Conservation (phyloP, 2,888 invertebrate species). For the Cosmorhoe ocellata region DNA sequence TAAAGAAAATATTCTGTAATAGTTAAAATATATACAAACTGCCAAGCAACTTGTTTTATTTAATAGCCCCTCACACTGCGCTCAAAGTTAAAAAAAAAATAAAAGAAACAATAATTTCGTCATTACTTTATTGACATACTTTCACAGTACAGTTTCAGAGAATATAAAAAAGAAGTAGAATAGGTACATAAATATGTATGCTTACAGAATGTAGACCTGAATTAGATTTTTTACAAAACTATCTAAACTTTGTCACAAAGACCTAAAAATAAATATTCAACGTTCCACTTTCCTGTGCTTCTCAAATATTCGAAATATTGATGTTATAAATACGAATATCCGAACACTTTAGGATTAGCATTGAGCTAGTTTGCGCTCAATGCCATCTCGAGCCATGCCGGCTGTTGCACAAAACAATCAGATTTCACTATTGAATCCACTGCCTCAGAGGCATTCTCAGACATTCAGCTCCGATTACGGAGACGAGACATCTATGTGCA, state of each 20-base stretch:
- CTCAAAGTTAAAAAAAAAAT: no score
- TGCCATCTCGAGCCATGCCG: constrained; percentile 9
- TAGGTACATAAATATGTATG: constrained; percentile 43
- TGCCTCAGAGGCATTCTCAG: constrained; percentile 21
- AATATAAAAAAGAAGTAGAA: constrained; percentile 55
- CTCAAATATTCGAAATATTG: constrained; percentile 11
- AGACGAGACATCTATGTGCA: constrained; percentile 6
- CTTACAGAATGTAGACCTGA: constrained; percentile 42
- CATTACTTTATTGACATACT: constrained; percentile 70
- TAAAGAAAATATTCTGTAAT: constrained; percentile 72
- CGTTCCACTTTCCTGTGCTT: constrained; percentile 28
- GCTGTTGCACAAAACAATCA: constrained; percentile 17
- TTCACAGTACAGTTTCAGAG: constrained; percentile 62
- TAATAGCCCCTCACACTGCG: neutral
- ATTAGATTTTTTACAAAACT: constrained; percentile 49
- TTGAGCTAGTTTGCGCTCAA: neutral
- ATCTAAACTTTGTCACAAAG: constrained; percentile 45
- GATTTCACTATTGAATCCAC: constrained; percentile 12
- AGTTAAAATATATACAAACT: constrained; percentile 77
- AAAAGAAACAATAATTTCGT: constrained; percentile 21
- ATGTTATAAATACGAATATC: no score
- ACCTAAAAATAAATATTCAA: constrained; percentile 36
- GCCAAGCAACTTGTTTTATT: constrained; percentile 55
- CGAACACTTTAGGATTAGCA: no score
- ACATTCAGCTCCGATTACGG: constrained; percentile 6